Conservation (phyloP, 2,113 vertebrate genomes). For the Muscicapa adusta region DNA sequence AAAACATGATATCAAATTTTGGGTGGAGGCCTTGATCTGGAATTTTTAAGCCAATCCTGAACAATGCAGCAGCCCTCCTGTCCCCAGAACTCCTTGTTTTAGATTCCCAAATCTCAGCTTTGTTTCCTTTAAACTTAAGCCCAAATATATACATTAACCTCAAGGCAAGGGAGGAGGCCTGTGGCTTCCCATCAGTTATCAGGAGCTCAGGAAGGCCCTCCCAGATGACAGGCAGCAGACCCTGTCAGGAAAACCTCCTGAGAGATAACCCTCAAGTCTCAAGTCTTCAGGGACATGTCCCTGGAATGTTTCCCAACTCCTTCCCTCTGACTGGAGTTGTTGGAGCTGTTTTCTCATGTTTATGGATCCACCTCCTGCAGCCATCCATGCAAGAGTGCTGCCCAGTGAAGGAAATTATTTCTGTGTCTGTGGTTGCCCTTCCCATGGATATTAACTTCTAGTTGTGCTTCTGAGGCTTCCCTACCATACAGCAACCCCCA, state of each 20-base stretch:
- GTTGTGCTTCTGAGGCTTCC: neutral
- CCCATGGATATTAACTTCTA: neutral
- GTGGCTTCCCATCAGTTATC: slow-evolving; percentile 39
- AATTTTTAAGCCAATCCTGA: neutral
- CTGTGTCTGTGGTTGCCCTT: neutral
- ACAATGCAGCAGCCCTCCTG: neutral
- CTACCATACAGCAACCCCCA: neutral
- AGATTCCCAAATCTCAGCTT: neutral
- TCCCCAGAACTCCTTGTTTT: neutral
- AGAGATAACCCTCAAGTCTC: slow-evolving; percentile 21
- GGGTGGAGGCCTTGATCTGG: neutral
- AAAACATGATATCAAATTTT: neutral
- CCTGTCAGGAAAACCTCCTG: slow-evolving; percentile 32
- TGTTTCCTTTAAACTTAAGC: slow-evolving; percentile 3
- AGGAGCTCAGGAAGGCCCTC: slow-evolving; percentile 46
- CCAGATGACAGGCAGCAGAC: neutral
- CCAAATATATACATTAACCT: neutral
- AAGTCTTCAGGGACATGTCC: neutral
- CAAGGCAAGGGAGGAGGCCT: slow-evolving; percentile 12
- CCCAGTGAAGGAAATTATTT: neutral
- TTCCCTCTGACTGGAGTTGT: neutral
- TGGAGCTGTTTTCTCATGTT: neutral
- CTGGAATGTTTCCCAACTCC: neutral
- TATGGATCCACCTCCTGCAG: neutral
- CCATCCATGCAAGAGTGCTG: neutral